These are phyloP conservation scores for Stenchaetothrips biformis DNA, from an alignment of 2,888 invertebrate genomes.

Conservation along the genomic window DNA sequence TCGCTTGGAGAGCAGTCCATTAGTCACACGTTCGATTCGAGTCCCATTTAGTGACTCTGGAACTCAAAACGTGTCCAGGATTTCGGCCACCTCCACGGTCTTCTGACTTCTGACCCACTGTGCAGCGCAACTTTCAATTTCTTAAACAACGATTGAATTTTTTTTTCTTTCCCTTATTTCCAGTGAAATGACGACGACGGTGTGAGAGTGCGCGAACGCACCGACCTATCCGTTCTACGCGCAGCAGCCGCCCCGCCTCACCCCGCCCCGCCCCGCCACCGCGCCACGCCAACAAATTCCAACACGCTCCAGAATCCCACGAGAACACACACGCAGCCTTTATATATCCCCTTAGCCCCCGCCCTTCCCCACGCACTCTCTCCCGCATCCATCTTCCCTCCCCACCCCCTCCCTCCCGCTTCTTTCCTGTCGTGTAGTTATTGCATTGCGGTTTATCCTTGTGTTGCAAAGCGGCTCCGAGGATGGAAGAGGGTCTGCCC, in stretches of 20 bases:
- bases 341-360: background rate
- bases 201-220: no score
- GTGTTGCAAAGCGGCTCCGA: background rate
- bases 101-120: no score
- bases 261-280: background rate
- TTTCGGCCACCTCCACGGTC: no score
- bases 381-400: background rate
- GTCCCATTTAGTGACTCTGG: no score
- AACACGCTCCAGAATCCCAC: constrained; percentile 1
- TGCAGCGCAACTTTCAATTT: no score
- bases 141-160: no score
- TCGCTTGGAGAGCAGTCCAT: no score
- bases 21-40: no score
- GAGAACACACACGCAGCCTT: constrained; percentile 16
- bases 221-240: background rate
- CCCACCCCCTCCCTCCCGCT: background rate
- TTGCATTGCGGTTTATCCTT: constrained; percentile 18
- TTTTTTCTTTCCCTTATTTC: no score
- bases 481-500: background rate
- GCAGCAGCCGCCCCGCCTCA: background rate
- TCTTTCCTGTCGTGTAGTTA: background rate
- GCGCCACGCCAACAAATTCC: background rate
- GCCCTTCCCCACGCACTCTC: background rate
- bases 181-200: no score
- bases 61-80: no score